Evolutionary conservation across 2,888 invertebrate species (phyloP).

Genomic region (Candidula unifasciata): DNA sequence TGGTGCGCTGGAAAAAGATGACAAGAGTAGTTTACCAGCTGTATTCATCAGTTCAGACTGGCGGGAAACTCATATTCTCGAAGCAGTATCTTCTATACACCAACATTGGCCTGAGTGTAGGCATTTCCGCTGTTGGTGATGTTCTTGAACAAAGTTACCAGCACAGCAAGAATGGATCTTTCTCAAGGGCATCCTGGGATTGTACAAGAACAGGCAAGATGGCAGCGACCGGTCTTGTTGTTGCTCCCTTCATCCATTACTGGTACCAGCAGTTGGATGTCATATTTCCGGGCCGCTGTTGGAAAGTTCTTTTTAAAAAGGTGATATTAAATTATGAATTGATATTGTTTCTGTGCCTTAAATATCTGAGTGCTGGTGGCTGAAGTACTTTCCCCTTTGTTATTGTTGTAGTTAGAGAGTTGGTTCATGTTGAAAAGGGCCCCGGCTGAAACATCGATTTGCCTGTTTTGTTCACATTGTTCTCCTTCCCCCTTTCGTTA

Average conservation of each 20-base stretch:
- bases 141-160: constrained; percentile 89
- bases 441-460: too few species aligned
- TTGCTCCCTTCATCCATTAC: constrained; percentile 89
- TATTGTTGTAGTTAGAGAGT: too few species aligned
- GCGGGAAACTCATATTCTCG: constrained; percentile 57
- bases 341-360: background rate
- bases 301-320: constrained; percentile 83
- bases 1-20: background rate
- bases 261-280: constrained; percentile 90
- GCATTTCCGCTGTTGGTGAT: constrained; percentile 88
- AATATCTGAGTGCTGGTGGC: too few species aligned
- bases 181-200: constrained; percentile 68
- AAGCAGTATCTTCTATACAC: constrained; percentile 79
- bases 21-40: background rate
- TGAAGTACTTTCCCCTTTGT: too few species aligned
- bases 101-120: constrained; percentile 87
- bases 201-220: constrained; percentile 84
- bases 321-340: constrained; percentile 76
- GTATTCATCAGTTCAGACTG: background rate
- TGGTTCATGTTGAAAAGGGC: too few species aligned
- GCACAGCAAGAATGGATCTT: constrained; percentile 63
- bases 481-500: too few species aligned
- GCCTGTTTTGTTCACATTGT: too few species aligned
- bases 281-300: constrained; percentile 84
- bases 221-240: constrained; percentile 86